phyloP scores from a whole-genome alignment of 2,113 vertebrate species.

The Alligator mississippiensis region DNA sequence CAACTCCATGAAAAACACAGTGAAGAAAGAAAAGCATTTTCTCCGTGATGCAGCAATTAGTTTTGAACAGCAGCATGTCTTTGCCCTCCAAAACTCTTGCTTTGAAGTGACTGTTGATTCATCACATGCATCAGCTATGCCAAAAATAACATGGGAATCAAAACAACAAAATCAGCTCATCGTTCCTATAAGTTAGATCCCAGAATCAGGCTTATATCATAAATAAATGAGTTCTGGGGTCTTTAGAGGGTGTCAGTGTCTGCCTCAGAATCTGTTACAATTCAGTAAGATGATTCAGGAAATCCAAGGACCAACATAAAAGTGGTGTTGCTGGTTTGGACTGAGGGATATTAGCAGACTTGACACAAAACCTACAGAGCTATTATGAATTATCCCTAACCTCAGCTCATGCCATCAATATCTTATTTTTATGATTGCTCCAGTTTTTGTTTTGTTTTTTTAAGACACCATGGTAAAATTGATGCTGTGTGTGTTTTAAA shows the following conservation, averaged over 20 bases:
- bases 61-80: background rate
- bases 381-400: background rate
- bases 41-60: rapidly evolving
- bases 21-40: background rate
- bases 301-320: background rate
- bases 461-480: background rate
- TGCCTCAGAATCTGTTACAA: background rate
- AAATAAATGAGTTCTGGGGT: rapidly evolving
- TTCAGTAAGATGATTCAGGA: background rate
- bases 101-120: background rate
- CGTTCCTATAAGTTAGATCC: background rate
- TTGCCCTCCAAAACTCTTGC: background rate
- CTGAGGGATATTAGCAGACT: background rate
- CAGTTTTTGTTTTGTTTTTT: background rate
- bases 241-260: background rate
- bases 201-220: background rate
- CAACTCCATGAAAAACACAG: background rate
- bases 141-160: background rate
- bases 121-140: background rate
- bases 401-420: background rate
- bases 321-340: background rate
- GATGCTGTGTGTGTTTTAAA: conserved; percentile 21
- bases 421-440: conserved; percentile 7
- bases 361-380: too few species aligned
- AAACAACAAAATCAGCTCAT: rapidly evolving